phyloP scores from a whole-genome alignment of 1,140 invertebrate genomes.

The Zaprionus capensis region DNA sequence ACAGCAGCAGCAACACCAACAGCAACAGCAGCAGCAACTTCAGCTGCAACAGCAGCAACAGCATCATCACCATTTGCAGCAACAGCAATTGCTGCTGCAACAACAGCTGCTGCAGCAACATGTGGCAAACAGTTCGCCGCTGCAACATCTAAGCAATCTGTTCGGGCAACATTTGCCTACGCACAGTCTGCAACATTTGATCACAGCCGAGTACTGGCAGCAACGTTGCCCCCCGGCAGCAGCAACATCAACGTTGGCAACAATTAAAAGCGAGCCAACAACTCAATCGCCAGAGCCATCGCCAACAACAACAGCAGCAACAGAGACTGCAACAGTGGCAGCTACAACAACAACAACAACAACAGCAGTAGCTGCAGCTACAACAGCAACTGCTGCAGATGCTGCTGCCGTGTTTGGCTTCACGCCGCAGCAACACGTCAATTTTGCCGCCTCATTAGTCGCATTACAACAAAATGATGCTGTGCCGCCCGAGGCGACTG shows the following conservation, averaged over 20 bases:
- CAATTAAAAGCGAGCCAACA: constrained; percentile 80
- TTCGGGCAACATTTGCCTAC: constrained; percentile 80
- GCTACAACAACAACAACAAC: constrained; percentile 13
- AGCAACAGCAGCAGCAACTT: constrained; percentile 60
- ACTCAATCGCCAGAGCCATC: constrained; percentile 67
- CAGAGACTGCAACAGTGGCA: constrained; percentile 1
- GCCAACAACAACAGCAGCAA: constrained; percentile 34
- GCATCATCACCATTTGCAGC: constrained; percentile 58
- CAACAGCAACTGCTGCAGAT: constrained; percentile 21
- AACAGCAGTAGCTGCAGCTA: constrained; percentile 23
- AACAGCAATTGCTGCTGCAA: constrained; percentile 57
- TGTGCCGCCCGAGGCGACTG: constrained; percentile 53
- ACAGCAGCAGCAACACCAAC: constrained; percentile 43
- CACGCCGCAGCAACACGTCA: constrained; percentile 77
- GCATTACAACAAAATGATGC: constrained; percentile 79
- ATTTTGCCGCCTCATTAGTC: constrained; percentile 81
- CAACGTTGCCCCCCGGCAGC: constrained; percentile 37
- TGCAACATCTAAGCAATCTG: constrained; percentile 77
- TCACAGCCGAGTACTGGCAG: constrained; percentile 74
- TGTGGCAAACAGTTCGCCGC: constrained; percentile 63
- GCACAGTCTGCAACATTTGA: constrained; percentile 72
- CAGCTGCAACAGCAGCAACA: constrained; percentile 70
- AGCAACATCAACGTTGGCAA: constrained; percentile 41
- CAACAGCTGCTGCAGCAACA: constrained; percentile 75
- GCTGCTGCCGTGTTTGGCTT: constrained; percentile 68